A percentile compares a stretch with the other conserved stretches of the same genome.
These are phyloP conservation scores for Montipora foliosa DNA, from an alignment of 64 coral and sea anemone genomes.

Conservation along the genomic window DNA sequence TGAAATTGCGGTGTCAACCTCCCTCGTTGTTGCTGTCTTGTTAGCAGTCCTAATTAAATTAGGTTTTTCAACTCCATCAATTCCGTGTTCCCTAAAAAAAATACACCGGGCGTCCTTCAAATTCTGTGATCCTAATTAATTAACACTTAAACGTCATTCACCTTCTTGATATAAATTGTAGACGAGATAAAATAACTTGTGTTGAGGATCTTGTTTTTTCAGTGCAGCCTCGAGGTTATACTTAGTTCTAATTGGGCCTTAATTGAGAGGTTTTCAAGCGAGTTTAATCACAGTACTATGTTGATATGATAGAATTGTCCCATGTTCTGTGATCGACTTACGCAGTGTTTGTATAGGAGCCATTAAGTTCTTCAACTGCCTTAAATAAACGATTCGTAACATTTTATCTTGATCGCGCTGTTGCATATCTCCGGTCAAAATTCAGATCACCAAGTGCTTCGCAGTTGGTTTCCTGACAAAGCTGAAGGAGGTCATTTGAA, in stretches of 20 bases:
- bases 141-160: no score
- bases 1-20: no score
- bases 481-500: background rate
- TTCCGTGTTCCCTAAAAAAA: no score
- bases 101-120: no score
- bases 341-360: constrained; percentile 3
- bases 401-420: background rate
- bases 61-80: no score
- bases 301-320: background rate
- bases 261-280: background rate
- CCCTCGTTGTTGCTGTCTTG: no score
- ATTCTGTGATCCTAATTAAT: no score
- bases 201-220: background rate
- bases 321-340: background rate
- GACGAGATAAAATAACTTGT: background rate
- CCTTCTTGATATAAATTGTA: no score
- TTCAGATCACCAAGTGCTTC: background rate
- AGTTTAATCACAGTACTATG: background rate
- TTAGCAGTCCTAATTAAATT: no score
- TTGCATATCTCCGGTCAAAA: background rate
- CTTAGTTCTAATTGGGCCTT: background rate
- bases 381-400: constrained; percentile 34
- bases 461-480: background rate
- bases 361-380: constrained; percentile 33
- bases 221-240: background rate